Conservation (phyloP, 2,888 invertebrate species). For the Xylophagus ater region DNA sequence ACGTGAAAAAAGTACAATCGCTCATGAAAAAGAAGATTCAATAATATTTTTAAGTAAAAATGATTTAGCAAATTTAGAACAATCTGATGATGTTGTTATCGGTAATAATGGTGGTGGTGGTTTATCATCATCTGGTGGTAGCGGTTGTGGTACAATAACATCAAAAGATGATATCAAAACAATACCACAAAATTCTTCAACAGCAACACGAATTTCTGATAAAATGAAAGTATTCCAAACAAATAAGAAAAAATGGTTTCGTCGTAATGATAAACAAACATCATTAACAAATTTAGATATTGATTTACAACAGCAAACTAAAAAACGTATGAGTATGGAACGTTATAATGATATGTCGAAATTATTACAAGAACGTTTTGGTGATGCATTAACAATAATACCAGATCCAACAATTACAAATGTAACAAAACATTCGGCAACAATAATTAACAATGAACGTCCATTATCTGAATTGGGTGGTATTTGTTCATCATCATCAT, state of each 20-base stretch:
- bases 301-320: conserved; percentile 49
- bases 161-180: conserved; percentile 17
- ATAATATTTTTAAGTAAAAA: conserved; percentile 57
- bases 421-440: neutral
- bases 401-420: too few species aligned
- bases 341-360: conserved; percentile 62
- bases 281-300: conserved; percentile 38
- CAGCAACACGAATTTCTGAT: conserved; percentile 23
- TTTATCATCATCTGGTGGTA: too few species aligned
- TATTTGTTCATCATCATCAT: too few species aligned
- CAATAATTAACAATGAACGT: conserved; percentile 1
- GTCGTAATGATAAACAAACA: conserved; percentile 33
- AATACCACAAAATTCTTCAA: conserved; percentile 18
- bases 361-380: conserved; percentile 55
- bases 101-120: neutral
- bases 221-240: conserved; percentile 41
- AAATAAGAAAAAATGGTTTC: conserved; percentile 57
- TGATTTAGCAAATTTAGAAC: conserved; percentile 51
- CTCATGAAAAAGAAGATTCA: conserved; percentile 51
- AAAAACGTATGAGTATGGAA: conserved; percentile 57
- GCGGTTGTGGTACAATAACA: too few species aligned
- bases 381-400: conserved; percentile 37
- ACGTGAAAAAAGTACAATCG: conserved; percentile 37
- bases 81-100: conserved; percentile 23
- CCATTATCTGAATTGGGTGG: conserved; percentile 21